Percentiles rank a stretch among this genome's conserved stretches.
Evolutionary conservation across 2,797 vertebrate genomes (phyloP).

Genomic region (Malurus leucopterus): DNA sequence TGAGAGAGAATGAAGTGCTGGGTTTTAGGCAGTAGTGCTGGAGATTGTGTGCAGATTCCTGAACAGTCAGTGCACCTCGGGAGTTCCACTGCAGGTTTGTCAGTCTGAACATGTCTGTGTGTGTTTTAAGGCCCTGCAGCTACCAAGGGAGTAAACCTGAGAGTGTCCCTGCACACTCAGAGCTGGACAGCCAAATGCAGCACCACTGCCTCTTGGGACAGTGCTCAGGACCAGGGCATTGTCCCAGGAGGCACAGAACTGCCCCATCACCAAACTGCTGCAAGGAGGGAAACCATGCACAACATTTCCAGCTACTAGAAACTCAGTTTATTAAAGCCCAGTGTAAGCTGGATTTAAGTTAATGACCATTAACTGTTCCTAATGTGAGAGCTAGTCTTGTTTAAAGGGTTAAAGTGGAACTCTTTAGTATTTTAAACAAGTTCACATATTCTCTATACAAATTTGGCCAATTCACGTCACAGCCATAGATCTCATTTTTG

Average conservation of each 20-base stretch:
- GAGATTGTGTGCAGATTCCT: neutral
- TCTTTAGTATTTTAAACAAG: neutral
- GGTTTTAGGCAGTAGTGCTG: constrained; percentile 21
- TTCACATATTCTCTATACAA: constrained; percentile 13
- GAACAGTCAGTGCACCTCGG: neutral
- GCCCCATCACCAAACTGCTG: neutral
- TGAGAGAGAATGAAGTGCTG: neutral
- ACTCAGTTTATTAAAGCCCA: constrained; percentile 20
- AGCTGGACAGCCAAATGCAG: neutral
- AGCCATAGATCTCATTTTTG: constrained; percentile 9
- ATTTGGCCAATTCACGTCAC: constrained; percentile 14
- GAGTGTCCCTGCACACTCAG: neutral
- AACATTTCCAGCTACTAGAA: neutral
- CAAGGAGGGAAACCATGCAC: neutral
- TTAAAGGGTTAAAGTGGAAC: constrained; percentile 23
- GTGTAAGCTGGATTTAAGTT: constrained; percentile 24
- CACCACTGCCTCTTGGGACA: neutral
- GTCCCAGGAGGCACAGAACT: neutral
- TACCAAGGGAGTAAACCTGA: neutral
- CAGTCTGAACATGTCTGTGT: neutral
- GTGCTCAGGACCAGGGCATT: neutral
- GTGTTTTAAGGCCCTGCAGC: neutral
- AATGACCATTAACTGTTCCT: neutral
- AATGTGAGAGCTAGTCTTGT: neutral
- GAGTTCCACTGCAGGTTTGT: neutral